phyloP scores from a whole-genome alignment of 92 coral and sea anemone genomes.

The Siderastrea radians region DNA sequence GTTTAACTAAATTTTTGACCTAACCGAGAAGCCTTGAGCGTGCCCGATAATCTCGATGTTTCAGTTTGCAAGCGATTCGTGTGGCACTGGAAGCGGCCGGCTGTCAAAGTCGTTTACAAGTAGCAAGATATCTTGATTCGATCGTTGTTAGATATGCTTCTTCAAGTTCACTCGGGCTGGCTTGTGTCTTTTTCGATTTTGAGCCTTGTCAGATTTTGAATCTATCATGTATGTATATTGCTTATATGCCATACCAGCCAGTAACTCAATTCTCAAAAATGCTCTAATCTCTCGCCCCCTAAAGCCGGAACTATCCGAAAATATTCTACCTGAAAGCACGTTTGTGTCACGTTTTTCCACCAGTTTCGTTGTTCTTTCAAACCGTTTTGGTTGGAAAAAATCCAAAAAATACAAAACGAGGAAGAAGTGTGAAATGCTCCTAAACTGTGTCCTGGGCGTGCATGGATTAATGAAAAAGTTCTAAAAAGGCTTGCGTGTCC shows the following conservation, averaged over 20 bases:
- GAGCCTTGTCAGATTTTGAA: conserved; percentile 33
- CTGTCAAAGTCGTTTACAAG: too few relatives aligned
- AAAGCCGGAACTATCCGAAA: conserved; percentile 36
- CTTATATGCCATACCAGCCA: neutral
- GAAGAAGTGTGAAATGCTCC: neutral
- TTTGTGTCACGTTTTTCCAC: conserved; percentile 34
- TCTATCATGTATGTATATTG: neutral
- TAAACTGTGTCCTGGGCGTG: neutral
- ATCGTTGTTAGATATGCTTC: neutral
- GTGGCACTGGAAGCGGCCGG: neutral
- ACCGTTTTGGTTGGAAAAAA: conserved; percentile 22
- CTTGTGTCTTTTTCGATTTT: conserved; percentile 10
- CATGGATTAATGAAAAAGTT: neutral
- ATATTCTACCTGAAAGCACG: conserved; percentile 14
- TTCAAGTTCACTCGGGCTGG: neutral
- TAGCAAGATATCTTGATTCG: neutral
- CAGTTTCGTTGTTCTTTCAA: neutral
- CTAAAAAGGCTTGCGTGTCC: conserved; percentile 50
- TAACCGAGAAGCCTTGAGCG: neutral
- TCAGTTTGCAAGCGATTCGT: neutral
- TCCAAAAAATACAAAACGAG: conserved; percentile 2
- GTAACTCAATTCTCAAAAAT: conserved; percentile 51
- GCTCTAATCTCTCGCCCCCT: conserved; percentile 35
- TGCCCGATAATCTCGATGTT: too few relatives aligned
- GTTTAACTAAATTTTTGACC: neutral